These are phyloP conservation scores for Tiaroga cobitis DNA, from an alignment of 2,797 vertebrate genomes.

Conservation along the genomic window DNA sequence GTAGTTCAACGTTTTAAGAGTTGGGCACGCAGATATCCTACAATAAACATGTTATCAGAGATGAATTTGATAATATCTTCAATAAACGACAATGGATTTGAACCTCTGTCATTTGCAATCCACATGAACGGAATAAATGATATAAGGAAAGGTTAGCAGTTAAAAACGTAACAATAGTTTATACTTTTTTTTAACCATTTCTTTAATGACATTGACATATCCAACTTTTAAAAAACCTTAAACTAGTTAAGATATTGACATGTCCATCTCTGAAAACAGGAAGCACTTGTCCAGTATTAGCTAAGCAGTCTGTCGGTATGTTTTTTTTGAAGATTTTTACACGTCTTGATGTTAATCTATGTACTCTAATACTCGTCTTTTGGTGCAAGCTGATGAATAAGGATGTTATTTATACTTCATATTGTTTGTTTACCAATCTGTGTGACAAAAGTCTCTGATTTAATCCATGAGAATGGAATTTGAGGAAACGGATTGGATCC, in stretches of 20 bases:
- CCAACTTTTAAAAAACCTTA: neutral
- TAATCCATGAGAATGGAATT: conserved; percentile 27
- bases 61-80: too few relatives aligned
- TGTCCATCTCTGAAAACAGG: neutral
- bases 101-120: neutral
- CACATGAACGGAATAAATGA: neutral
- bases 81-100: too few relatives aligned
- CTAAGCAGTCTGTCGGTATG: neutral
- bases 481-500: conserved; percentile 5
- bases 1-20: neutral
- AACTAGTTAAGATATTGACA: neutral
- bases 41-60: neutral
- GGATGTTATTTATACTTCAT: neutral
- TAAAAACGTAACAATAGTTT: neutral
- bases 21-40: neutral
- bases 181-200: neutral
- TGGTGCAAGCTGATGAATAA: neutral
- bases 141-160: neutral
- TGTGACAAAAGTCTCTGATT: neutral
- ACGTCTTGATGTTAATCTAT: neutral
- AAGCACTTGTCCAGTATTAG: neutral
- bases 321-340: neutral
- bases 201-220: neutral
- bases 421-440: neutral
- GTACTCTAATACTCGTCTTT: neutral